These are phyloP conservation scores for Sicus ferrugineus DNA, from an alignment of 2,888 invertebrate species.

Conservation along the genomic window DNA sequence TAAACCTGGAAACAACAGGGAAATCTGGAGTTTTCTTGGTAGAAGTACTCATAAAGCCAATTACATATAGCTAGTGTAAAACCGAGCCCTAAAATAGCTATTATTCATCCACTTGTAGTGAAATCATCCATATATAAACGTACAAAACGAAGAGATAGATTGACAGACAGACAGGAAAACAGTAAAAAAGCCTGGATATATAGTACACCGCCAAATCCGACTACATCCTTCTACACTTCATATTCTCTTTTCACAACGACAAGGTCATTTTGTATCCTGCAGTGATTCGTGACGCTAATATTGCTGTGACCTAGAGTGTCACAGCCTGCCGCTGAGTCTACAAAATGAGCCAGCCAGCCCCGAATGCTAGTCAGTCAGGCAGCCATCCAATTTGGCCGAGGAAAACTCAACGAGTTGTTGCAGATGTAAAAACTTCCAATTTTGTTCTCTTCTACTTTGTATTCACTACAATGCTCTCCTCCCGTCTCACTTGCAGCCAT, in stretches of 20 bases:
- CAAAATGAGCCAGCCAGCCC: background rate
- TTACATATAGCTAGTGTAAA: no score
- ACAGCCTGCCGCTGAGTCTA: conserved; percentile 25
- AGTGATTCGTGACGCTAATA: conserved; percentile 4
- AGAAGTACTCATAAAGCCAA: no score
- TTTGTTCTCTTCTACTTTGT: background rate
- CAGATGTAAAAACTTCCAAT: conserved; percentile 16
- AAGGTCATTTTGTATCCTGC: conserved; percentile 24
- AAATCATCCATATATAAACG: no score
- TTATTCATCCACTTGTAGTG: no score
- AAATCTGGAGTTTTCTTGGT: no score
- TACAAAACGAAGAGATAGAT: background rate
- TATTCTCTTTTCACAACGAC: no score
- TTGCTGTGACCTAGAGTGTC: conserved; percentile 3
- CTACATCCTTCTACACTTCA: no score
- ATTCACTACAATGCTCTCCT: background rate
- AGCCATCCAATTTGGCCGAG: conserved; percentile 12
- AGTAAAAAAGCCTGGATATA: no score
- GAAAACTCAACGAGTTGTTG: conserved; percentile 11
- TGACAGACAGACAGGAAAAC: background rate
- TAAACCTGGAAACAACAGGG: no score
- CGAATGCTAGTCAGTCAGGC: background rate
- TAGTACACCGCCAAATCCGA: no score
- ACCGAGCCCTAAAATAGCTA: no score
- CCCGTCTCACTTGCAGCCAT: background rate